These are phyloP conservation scores for Synanthedon tipuliformis DNA, from an alignment of 2,888 invertebrate genomes.

Conservation along the genomic window DNA sequence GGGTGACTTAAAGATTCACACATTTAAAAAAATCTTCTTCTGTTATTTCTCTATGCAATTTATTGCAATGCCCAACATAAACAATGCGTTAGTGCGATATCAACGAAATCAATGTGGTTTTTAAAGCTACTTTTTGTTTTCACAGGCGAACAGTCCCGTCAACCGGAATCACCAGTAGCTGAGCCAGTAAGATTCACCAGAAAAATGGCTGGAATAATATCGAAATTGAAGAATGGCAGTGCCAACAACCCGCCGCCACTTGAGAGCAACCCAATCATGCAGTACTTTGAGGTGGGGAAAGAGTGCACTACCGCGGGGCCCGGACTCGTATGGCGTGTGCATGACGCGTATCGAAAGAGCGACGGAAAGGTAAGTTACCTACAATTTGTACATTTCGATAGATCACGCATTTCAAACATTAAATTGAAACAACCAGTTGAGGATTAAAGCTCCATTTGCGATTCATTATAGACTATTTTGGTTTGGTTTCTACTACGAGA, in stretches of 20 bases:
- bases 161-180: slow-evolving; percentile 13
- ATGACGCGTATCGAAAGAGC: slow-evolving; percentile 87
- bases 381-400: too few species aligned
- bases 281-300: slow-evolving; percentile 88
- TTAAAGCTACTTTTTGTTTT: background rate
- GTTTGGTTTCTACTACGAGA: too few species aligned
- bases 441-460: too few species aligned
- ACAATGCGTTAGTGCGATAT: too few species aligned
- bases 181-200: slow-evolving; percentile 14
- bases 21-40: too few species aligned
- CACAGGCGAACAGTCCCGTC: slow-evolving; percentile 2
- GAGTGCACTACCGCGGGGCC: slow-evolving; percentile 86
- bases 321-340: slow-evolving; percentile 91
- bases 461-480: too few species aligned
- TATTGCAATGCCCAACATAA: too few species aligned
- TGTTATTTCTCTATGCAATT: too few species aligned
- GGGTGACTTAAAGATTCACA: too few species aligned
- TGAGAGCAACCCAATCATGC: slow-evolving; percentile 86
- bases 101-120: too few species aligned
- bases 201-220: slow-evolving; percentile 38
- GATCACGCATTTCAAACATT: too few species aligned
- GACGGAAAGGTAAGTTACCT: slow-evolving; percentile 84
- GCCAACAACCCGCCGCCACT: slow-evolving; percentile 21
- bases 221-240: slow-evolving; percentile 28
- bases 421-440: too few species aligned